Percentiles rank a stretch among this genome's conserved stretches.
These are phyloP conservation scores for Axea sp. DNA, from an alignment of 2,888 invertebrate species.

Conservation along the genomic window DNA sequence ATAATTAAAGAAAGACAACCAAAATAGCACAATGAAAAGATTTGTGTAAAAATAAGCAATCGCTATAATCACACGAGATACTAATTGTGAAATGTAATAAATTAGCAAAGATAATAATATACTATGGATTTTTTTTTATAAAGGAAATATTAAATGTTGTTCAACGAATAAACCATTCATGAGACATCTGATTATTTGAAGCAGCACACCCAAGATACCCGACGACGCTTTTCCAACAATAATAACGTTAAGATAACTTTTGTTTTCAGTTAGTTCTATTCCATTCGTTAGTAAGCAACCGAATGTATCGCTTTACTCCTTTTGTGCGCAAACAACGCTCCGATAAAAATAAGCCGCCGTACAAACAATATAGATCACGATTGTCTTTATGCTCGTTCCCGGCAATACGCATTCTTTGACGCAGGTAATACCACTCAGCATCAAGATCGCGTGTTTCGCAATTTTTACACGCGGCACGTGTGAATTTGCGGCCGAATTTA, in stretches of 20 bases:
- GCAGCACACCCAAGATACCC: conserved; percentile 10
- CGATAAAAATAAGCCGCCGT: conserved; percentile 27
- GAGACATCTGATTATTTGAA: conserved; percentile 17
- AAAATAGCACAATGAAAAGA: not conserved
- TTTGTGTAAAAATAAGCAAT: conserved; percentile 11
- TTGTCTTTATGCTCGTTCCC: conserved; percentile 18
- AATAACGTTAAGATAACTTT: conserved; percentile 27
- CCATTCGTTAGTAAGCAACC: conserved; percentile 16
- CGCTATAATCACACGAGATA: not conserved
- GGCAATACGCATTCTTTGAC: conserved; percentile 10
- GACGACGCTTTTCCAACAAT: conserved; percentile 17
- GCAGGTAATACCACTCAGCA: conserved; percentile 36
- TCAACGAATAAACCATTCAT: conserved; percentile 32
- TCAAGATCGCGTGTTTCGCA: conserved; percentile 35
- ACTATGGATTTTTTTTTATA: conserved; percentile 25
- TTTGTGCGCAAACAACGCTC: conserved; percentile 18
- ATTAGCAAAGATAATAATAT: conserved; percentile 11
- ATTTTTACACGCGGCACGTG: conserved; percentile 16
- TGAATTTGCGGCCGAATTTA: conserved; percentile 1
- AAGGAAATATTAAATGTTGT: conserved; percentile 36
- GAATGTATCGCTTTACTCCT: conserved; percentile 18
- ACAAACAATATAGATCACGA: conserved; percentile 37
- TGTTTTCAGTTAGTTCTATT: conserved; percentile 23
- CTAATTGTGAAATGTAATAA: conserved; percentile 38
- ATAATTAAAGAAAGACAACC: too few species aligned